Evolutionary conservation across 2,797 vertebrate genomes (phyloP), one percentile per base, ranked within the genome.

Genomic region (Argyrosomus regius): DNA sequence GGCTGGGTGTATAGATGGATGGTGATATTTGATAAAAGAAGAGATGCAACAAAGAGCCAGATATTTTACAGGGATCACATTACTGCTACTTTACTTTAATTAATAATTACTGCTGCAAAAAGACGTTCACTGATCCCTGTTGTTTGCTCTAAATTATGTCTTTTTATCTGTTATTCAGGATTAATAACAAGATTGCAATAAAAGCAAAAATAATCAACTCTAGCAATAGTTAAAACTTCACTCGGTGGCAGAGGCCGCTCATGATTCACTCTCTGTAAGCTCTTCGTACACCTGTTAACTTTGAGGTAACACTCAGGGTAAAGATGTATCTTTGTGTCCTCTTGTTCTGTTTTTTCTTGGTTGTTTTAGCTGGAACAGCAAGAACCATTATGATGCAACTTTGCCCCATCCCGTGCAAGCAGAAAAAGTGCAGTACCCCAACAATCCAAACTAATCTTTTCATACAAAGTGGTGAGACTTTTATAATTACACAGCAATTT

Each of bases 341-440:
- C 11, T 49, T 24, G 20, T 58, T 45, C 12, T 22, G 6, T 46
- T 69, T 59, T 31, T 58, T 35, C 26, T n/a, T 0, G 1, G 6
- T 20, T 2, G 3, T 75, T 75, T 22, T 18, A 7, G 1, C 45
- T 31, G 43, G 17, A 56, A 35, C 60, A 65, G 31, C 49, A 28
- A 20, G 43, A 60, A 48, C 24, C 13, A 14, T 68, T 7, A 73
- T 80, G 77, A 61, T 61, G 63, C 63, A 76, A 69, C 72, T 61
- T 39, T 20, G 35, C 65, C 13, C 72, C 41, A 52, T 14, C 13
- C 26, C 28, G 35, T 69, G 52, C 45, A 65, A 71, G 48, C 3
- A 4, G 26, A 43, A 28, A 31, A 22, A 58, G 26, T 11, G 41
- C n/a, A 68, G 6, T 28, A 56, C 57, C 16, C 31, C 24, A 10